Percentiles rank a stretch among this genome's conserved stretches.
Conservation (phyloP, 2,113 vertebrate genomes). For the Cololabis saira region DNA sequence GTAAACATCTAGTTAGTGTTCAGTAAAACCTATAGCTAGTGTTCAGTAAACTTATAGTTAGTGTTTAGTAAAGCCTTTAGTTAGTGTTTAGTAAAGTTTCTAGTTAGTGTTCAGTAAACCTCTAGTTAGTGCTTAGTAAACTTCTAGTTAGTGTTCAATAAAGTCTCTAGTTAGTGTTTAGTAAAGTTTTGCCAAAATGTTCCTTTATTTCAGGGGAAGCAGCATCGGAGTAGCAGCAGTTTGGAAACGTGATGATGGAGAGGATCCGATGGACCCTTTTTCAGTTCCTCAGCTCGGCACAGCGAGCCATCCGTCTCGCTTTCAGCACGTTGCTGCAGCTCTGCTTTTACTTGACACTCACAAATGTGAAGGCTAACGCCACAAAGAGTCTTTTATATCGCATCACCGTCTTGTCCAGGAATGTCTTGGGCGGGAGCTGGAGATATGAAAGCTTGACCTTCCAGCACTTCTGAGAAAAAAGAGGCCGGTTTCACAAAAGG, state of each 20-base stretch:
- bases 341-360: slow-evolving; percentile 9
- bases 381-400: slow-evolving; percentile 15
- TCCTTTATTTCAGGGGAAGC: slow-evolving; percentile 35
- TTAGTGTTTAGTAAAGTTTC: no score
- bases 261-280: slow-evolving; percentile 53
- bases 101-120: no score
- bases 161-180: no score
- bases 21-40: no score
- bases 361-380: slow-evolving; percentile 10
- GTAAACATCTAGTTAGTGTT: no score
- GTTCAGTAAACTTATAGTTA: no score
- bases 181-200: slow-evolving; percentile 47
- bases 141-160: no score
- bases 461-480: no score
- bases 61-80: no score
- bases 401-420: slow-evolving; percentile 11
- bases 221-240: slow-evolving; percentile 36
- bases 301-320: slow-evolving; percentile 53
- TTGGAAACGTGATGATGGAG: slow-evolving; percentile 48
- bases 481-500: no score
- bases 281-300: slow-evolving; percentile 41
- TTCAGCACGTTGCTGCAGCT: slow-evolving; percentile 20
- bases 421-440: neutral
- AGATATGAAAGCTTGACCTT: no score
- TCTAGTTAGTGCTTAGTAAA: no score